phyloP scores from a whole-genome alignment of 2,888 invertebrate genomes.

The Caenorhabditis afra region DNA sequence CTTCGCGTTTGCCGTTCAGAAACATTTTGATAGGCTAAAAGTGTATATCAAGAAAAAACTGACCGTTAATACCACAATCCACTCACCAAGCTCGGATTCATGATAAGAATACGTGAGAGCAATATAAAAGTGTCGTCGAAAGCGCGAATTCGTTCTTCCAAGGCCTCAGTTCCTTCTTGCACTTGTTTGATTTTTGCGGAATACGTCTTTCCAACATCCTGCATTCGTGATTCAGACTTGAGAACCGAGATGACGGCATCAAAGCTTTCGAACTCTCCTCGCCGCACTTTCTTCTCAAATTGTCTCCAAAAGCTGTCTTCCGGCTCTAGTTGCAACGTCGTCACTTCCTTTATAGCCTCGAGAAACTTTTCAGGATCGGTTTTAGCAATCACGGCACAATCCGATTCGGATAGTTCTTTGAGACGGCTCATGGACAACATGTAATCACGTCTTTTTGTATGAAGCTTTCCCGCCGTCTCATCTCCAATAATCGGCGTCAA shows the following conservation, averaged over 20 bases:
- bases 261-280: constrained; percentile 25
- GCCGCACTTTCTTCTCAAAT: constrained; percentile 9
- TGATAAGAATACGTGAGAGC: constrained; percentile 34
- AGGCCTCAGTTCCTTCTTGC: neutral
- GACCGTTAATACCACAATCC: neutral
- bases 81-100: constrained; percentile 42
- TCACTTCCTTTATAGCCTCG: constrained; percentile 20
- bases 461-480: constrained; percentile 1
- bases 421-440: no score
- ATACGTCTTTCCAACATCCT: constrained; percentile 16
- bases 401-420: constrained; percentile 1
- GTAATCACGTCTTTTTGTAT: constrained; percentile 21
- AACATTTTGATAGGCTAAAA: constrained; percentile 50
- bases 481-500: constrained; percentile 11
- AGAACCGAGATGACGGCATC: constrained; percentile 33
- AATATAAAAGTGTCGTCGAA: constrained; percentile 51
- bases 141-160: constrained; percentile 1
- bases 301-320: constrained; percentile 1
- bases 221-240: constrained; percentile 18
- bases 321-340: constrained; percentile 11
- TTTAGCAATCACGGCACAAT: neutral
- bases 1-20: constrained; percentile 24
- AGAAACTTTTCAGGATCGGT: constrained; percentile 27
- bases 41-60: neutral
- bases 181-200: constrained; percentile 3